phyloP scores from a whole-genome alignment of 2,888 invertebrate species.

The Nomada fucata region DNA sequence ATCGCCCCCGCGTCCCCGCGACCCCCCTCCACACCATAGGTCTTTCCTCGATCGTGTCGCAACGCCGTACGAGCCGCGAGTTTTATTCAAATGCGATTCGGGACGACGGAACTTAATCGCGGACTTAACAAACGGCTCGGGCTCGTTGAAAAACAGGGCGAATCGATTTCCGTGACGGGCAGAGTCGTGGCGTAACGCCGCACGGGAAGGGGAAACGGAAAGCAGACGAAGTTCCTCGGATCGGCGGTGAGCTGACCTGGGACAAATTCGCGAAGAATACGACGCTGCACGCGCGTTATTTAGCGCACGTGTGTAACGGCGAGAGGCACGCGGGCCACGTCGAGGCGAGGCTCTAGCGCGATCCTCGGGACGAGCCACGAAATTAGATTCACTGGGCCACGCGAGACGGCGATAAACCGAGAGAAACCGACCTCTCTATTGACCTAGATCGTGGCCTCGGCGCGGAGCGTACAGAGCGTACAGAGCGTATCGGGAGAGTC shows the following conservation, averaged over 20 bases:
- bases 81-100: neutral
- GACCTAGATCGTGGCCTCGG: constrained; percentile 78
- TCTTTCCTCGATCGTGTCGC: neutral
- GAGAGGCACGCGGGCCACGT: neutral
- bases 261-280: too few relatives aligned
- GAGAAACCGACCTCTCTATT: constrained; percentile 72
- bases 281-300: too few relatives aligned
- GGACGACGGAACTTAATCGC: too few relatives aligned
- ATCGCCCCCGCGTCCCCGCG: too few relatives aligned
- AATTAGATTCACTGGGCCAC: constrained; percentile 19
- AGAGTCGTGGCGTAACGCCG: neutral
- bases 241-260: too few relatives aligned
- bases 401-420: constrained; percentile 49
- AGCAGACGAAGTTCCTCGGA: too few relatives aligned
- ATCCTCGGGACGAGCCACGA: constrained; percentile 6
- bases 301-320: too few relatives aligned
- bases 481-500: neutral
- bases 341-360: neutral
- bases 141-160: too few relatives aligned
- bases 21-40: too few relatives aligned
- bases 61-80: neutral
- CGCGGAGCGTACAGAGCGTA: constrained; percentile 30
- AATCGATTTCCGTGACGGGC: neutral
- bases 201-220: too few relatives aligned
- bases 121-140: too few relatives aligned